Evolutionary conservation across 1,140 invertebrate genomes (phyloP), one percentile per base, ranked within the genome.

Genomic region (Wiebesia pumilae): DNA sequence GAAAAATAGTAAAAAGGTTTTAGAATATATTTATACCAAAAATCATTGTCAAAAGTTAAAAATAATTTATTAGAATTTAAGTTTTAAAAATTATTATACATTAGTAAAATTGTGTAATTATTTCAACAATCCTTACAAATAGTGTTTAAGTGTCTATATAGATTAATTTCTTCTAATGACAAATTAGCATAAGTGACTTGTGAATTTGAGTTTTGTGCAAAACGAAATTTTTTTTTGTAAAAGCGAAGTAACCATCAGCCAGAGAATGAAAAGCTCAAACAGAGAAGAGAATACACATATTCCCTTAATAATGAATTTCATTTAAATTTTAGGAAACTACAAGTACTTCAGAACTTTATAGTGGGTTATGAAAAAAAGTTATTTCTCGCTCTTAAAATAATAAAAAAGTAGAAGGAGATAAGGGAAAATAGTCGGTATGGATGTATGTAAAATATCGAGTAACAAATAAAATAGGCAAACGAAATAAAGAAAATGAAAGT

Each of bases 371-470:
- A 43, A 69, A 69, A 78, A 87, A 58, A 3, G 54, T 78, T 47
- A 78, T 77, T 65, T n/a, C n/a, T 24, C 47, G 38, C 19, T 71
- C 65, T 43, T 12, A 47, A 30, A 81, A 43, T 47, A 30, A 51
- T n/a, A 47, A 81, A 79, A 79, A 58, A 19, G 24, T 7, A 73
- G 47, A 27, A 71, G 51, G 38, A 10, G n/a, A 33, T 30, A 38
- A 30, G 77, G 10, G 77, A n/a, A 79, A 1, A 35, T 0, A 12
- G 30, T 30, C 19, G 1, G 24, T 51, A 79, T 80, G 38, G 38
- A 84, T 84, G 35, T 33, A 84, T 79, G 62, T 7, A 30, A 73
- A 54, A 85, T 80, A 85, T 85, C 30, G 65, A 84, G n/a, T 78
- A 69, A 38, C 35, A 81, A 85, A 81, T 85, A 85, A 69, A 85